A percentile compares a stretch with the other conserved stretches of the same genome.
phyloP scores from a whole-genome alignment of 2,797 vertebrate genomes.

The Garrulus glandarius region DNA sequence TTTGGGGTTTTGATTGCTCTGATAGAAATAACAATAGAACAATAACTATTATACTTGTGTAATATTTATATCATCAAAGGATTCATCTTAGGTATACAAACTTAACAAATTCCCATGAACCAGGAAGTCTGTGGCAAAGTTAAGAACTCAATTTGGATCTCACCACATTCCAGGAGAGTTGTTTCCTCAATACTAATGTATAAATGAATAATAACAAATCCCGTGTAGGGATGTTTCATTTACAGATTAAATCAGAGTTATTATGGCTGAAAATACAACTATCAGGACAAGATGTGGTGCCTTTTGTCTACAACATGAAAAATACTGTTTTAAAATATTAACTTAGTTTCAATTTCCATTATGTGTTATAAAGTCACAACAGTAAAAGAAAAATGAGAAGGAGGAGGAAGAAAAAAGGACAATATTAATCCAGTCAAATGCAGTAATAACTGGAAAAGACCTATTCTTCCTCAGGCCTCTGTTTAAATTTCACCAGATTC shows the following conservation, averaged over 20 bases:
- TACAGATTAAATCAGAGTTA: neutral
- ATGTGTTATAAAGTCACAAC: neutral
- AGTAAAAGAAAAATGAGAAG: neutral
- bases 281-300: neutral
- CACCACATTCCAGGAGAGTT: neutral
- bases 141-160: neutral
- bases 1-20: neutral
- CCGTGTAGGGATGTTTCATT: neutral
- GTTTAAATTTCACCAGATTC: neutral
- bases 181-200: neutral
- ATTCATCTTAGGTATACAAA: neutral
- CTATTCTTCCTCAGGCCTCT: neutral
- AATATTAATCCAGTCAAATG: neutral
- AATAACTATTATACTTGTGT: neutral
- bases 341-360: neutral
- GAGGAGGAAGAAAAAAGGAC: rapidly evolving
- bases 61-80: neutral
- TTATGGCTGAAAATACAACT: neutral
- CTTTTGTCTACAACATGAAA: neutral
- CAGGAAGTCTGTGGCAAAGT: neutral
- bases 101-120: neutral
- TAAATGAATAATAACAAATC: neutral
- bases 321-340: neutral
- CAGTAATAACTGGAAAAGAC: neutral
- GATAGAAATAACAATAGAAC: neutral